Conservation (phyloP, 2,888 invertebrate genomes). For the Epirrhoe alternata region DNA sequence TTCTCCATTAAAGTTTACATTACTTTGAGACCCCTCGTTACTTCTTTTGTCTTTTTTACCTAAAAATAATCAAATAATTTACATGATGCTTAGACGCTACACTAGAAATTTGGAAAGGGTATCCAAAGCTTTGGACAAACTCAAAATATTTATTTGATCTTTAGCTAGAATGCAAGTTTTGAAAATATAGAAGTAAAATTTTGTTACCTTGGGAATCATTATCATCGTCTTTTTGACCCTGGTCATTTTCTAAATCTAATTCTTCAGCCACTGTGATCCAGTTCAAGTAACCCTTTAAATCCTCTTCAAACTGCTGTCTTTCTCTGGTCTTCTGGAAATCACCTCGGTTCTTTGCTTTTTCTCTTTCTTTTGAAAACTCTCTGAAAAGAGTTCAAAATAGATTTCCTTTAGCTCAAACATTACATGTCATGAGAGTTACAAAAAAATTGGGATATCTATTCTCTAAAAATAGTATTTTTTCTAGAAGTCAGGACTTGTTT, state of each 20-base stretch:
- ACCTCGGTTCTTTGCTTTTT: conserved; percentile 99
- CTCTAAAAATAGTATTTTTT: too few relatives aligned
- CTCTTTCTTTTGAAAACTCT: conserved; percentile 99
- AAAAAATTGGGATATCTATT: too few relatives aligned
- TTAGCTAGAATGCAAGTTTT: background rate
- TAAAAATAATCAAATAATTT: conserved; percentile 46
- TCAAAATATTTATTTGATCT: background rate
- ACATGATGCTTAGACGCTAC: background rate
- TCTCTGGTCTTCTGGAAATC: conserved; percentile 99
- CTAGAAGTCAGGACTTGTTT: too few relatives aligned
- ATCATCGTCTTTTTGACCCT: conserved; percentile 89
- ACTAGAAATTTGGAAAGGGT: background rate
- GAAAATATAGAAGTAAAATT: background rate
- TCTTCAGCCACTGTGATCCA: conserved; percentile 99
- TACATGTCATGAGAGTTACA: too few relatives aligned
- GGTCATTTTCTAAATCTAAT: conserved; percentile 96
- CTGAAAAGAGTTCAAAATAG: conserved; percentile 72
- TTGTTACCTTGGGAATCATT: conserved; percentile 79
- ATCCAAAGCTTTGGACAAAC: conserved; percentile 5
- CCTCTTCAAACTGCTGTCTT: conserved; percentile 99
- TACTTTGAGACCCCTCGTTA: conserved; percentile 73
- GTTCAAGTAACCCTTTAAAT: conserved; percentile 97
- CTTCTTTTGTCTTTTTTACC: conserved; percentile 73
- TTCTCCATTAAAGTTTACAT: conserved; percentile 64
- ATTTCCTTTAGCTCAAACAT: too few relatives aligned